Conservation (phyloP, 2,888 invertebrate species). For the Agrypnus murinus region DNA sequence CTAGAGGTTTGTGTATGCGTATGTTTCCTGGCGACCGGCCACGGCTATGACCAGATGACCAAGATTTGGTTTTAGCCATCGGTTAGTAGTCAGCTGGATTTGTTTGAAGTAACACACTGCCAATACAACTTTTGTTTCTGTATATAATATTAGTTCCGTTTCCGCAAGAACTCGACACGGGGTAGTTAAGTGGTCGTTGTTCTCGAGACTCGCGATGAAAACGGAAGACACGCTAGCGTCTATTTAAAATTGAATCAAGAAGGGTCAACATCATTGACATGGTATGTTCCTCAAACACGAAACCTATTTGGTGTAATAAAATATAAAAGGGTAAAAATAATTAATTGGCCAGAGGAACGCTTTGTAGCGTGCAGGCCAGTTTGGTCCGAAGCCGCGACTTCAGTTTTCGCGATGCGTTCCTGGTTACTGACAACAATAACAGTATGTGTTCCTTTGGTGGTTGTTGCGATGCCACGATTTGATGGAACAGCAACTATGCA, state of each 20-base stretch:
- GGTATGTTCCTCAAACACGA: conserved; percentile 49
- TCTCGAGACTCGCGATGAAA: conserved; percentile 29
- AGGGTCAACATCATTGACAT: conserved; percentile 55
- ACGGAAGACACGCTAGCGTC: conserved; percentile 23
- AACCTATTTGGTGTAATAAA: conserved; percentile 55
- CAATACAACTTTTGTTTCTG: conserved; percentile 4
- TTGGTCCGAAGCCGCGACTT: background rate
- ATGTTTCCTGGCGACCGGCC: conserved; percentile 66
- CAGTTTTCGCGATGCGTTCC: conserved; percentile 58
- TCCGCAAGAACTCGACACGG: conserved; percentile 26
- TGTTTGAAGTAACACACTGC: conserved; percentile 37
- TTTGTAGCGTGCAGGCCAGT: conserved; percentile 36
- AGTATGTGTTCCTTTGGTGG: conserved; percentile 47
- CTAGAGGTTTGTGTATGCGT: conserved; percentile 61
- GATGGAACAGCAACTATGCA: conserved; percentile 89
- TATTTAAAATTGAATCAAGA: conserved; percentile 46
- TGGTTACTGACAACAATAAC: conserved; percentile 59
- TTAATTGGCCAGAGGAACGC: conserved; percentile 49
- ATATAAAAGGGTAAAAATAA: conserved; percentile 57
- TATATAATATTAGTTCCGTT: conserved; percentile 22
- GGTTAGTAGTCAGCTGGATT: conserved; percentile 43
- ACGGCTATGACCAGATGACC: conserved; percentile 65
- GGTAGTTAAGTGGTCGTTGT: conserved; percentile 31
- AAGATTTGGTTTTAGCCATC: conserved; percentile 47
- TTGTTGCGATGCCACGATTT: conserved; percentile 82